A percentile compares a stretch with the other conserved stretches of the same genome.
These are phyloP conservation scores for Xiphophorus hellerii DNA, from an alignment of 2,113 vertebrate species.

Conservation along the genomic window DNA sequence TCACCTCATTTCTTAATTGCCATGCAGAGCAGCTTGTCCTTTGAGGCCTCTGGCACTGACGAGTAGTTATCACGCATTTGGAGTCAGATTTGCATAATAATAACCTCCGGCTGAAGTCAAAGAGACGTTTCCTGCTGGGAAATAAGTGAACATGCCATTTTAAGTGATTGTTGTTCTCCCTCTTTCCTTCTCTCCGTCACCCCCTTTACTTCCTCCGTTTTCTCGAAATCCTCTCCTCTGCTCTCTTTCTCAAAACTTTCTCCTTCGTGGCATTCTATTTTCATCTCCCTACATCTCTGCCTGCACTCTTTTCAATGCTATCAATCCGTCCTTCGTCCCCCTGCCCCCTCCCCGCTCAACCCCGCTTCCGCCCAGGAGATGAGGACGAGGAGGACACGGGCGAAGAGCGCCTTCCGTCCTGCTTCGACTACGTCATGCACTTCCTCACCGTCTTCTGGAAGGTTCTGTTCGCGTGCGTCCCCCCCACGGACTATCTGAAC, in stretches of 20 bases:
- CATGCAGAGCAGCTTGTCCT: neutral
- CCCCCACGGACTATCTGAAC: constrained; percentile 94
- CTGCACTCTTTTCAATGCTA: neutral
- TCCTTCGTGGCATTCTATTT: constrained; percentile 28
- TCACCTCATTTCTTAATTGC: neutral
- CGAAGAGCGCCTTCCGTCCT: constrained; percentile 94
- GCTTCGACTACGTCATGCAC: constrained; percentile 99
- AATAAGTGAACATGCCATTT: constrained; percentile 36
- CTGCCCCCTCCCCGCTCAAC: neutral
- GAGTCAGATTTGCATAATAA: neutral
- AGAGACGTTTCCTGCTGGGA: neutral
- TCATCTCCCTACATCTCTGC: neutral
- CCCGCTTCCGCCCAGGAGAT: constrained; percentile 78
- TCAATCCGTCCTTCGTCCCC: constrained; percentile 2
- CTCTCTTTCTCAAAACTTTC: constrained; percentile 5
- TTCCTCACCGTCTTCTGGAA: constrained; percentile 99
- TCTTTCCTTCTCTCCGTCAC: constrained; percentile 30
- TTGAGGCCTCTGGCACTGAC: neutral
- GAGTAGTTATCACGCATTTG: constrained; percentile 1
- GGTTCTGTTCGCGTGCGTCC: constrained; percentile 96
- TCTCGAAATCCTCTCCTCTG: neutral
- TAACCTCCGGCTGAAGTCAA: constrained; percentile 6
- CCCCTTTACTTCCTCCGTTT: constrained; percentile 10
- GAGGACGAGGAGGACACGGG: constrained; percentile 96
- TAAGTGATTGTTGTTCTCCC: constrained; percentile 45